A percentile compares a stretch with the other conserved stretches of the same genome.
These are phyloP conservation scores for Doris montereyensis DNA, from an alignment of 2,888 invertebrate genomes.

Conservation along the genomic window DNA sequence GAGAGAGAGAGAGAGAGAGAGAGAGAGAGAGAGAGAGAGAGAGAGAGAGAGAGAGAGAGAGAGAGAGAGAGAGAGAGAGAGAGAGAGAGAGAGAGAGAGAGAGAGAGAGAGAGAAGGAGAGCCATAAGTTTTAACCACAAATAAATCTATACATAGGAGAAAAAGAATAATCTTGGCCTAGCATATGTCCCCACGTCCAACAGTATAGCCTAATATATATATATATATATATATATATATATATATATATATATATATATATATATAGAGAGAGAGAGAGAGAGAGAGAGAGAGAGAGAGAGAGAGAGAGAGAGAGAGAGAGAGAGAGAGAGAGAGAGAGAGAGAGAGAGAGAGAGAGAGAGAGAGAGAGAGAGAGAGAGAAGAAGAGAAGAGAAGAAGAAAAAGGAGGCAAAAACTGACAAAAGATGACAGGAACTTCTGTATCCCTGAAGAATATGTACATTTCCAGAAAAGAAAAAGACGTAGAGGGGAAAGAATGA, in stretches of 20 bases:
- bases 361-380: constrained; percentile 20
- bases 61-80: constrained; percentile 2
- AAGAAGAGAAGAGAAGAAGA: not conserved
- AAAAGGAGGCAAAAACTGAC: not conserved
- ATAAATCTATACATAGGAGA: too few species aligned
- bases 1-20: constrained; percentile 20
- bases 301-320: constrained; percentile 5
- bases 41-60: not conserved
- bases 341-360: constrained; percentile 20
- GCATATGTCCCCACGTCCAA: too few species aligned
- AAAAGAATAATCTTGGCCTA: too few species aligned
- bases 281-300: not conserved
- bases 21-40: not conserved
- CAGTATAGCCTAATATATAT: too few species aligned
- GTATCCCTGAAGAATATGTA: too few species aligned
- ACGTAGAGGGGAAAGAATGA: too few species aligned
- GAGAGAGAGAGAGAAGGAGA: constrained; percentile 13
- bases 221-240: too few species aligned
- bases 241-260: too few species aligned
- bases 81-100: constrained; percentile 10
- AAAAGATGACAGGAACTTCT: too few species aligned
- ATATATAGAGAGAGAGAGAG: not conserved
- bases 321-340: constrained; percentile 10
- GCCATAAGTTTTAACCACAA: too few species aligned
- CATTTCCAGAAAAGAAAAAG: too few species aligned